Percentiles rank a stretch among this genome's conserved stretches.
Conservation (phyloP, 1,140 invertebrate genomes). For the Euschistus heros region DNA sequence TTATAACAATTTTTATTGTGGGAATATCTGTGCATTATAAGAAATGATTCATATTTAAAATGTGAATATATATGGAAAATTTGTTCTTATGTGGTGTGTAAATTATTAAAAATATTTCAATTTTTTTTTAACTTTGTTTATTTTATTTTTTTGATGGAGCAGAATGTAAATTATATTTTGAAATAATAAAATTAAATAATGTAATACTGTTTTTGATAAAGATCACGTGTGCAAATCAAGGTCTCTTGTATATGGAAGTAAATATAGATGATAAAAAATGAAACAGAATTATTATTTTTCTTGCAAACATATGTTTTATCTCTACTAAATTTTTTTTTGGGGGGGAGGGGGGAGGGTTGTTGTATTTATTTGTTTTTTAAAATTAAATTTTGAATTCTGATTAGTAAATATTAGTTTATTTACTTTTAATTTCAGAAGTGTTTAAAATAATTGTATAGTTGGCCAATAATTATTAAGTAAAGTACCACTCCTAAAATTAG, state of each 20-base stretch:
- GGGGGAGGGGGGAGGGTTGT: too few relatives aligned
- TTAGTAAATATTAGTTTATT: too few relatives aligned
- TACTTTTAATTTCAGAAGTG: too few relatives aligned
- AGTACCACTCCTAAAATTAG: too few relatives aligned
- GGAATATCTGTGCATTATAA: conserved; percentile 6
- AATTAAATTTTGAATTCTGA: too few relatives aligned
- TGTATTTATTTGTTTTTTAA: too few relatives aligned
- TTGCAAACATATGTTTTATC: too few relatives aligned
- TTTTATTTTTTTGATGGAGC: neutral
- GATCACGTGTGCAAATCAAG: neutral
- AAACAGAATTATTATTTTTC: neutral
- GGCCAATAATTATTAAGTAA: too few relatives aligned
- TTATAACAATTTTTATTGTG: conserved; percentile 4
- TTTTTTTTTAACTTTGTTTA: neutral
- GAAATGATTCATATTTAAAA: neutral
- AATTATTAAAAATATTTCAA: neutral
- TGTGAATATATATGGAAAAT: neutral
- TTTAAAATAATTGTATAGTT: too few relatives aligned
- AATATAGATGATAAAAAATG: neutral
- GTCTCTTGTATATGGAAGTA: neutral
- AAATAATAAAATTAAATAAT: neutral
- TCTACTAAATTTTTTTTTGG: too few relatives aligned
- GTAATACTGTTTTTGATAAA: neutral
- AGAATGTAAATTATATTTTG: neutral
- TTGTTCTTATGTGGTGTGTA: neutral